Conservation (phyloP, 2,797 vertebrate genomes). For the Protosalanx chinensis region DNA sequence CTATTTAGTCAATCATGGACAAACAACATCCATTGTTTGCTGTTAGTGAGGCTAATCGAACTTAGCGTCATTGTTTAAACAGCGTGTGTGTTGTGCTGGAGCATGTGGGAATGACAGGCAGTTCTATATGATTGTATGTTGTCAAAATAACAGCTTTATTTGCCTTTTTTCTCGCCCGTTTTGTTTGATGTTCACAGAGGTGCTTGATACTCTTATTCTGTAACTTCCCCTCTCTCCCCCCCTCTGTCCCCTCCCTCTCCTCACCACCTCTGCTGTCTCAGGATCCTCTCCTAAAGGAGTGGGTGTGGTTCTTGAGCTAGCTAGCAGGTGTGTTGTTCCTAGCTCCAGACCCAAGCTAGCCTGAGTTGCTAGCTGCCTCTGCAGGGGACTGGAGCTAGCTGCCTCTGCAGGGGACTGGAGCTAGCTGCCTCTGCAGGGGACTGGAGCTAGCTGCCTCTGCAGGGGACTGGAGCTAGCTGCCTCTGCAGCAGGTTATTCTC, state of each 20-base stretch:
- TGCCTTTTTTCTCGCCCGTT: constrained; percentile 28
- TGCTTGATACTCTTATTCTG: constrained; percentile 40
- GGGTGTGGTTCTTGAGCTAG: neutral
- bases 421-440: constrained; percentile 4
- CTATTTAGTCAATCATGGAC: constrained; percentile 54
- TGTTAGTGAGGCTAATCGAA: constrained; percentile 8
- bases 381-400: no score
- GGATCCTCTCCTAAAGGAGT: neutral
- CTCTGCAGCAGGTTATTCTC: constrained; percentile 22
- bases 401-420: constrained; percentile 16
- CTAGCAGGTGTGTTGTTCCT: neutral
- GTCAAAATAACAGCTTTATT: constrained; percentile 46
- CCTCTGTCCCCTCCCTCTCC: neutral
- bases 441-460: no score
- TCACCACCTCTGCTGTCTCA: neutral
- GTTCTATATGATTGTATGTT: constrained; percentile 52
- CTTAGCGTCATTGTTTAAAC: constrained; percentile 20
- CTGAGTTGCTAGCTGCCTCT: constrained; percentile 2
- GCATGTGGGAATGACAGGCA: constrained; percentile 44
- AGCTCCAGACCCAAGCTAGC: constrained; percentile 11
- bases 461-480: no score
- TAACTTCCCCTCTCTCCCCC: neutral
- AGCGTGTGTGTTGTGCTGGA: constrained; percentile 29
- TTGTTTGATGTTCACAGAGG: constrained; percentile 40
- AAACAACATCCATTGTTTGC: constrained; percentile 9